phyloP scores from a whole-genome alignment of 92 coral and sea anemone genomes.

The Bergia sp. region DNA sequence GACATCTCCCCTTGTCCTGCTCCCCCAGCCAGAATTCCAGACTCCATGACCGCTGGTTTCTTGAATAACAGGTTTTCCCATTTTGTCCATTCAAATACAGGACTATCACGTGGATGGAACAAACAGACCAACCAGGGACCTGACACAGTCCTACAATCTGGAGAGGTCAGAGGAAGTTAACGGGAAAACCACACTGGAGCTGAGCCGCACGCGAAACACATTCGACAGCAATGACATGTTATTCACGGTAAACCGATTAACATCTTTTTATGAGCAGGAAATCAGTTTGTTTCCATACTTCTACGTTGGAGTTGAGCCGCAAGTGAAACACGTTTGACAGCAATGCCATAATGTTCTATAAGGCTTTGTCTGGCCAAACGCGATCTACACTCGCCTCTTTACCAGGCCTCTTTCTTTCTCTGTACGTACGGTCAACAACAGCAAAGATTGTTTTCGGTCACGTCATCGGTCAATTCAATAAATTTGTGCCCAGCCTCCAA shows the following conservation, averaged over 20 bases:
- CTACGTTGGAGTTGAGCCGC: no score
- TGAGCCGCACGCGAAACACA: background rate
- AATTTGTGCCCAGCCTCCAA: no score
- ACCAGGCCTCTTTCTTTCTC: no score
- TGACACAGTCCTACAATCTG: background rate
- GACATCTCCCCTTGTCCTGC: background rate
- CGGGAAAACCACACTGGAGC: background rate
- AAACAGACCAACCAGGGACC: background rate
- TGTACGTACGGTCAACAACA: no score
- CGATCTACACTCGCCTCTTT: background rate
- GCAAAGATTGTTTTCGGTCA: no score
- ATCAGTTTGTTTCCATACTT: background rate
- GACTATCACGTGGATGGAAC: background rate
- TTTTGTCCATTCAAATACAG: background rate
- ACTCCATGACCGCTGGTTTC: background rate
- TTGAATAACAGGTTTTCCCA: background rate
- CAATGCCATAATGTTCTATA: no score
- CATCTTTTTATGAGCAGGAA: background rate
- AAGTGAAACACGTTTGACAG: no score
- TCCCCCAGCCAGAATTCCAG: no score
- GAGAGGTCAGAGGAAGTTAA: background rate
- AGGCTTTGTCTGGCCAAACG: no score
- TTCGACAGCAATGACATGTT: background rate
- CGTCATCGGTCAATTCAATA: no score
- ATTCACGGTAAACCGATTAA: background rate